A percentile compares a stretch with the other conserved stretches of the same genome.
Evolutionary conservation across 2,113 vertebrate species (phyloP).

Genomic region (Taurulus bubalis): DNA sequence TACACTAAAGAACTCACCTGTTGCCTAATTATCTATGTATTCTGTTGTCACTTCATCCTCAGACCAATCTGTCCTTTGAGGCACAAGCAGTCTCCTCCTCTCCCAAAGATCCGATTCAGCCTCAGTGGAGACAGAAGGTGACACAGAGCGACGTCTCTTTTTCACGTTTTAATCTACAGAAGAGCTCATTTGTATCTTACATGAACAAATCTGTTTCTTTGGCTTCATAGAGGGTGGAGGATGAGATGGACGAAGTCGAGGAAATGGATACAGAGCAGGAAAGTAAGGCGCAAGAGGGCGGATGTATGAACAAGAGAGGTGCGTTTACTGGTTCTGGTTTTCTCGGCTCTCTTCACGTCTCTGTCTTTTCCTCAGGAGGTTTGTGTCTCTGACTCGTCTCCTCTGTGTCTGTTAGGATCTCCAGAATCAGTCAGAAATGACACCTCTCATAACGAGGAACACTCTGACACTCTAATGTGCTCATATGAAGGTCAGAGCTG

Average conservation of each 20-base stretch:
- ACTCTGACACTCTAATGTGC: conserved; percentile 31
- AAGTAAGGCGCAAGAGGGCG: conserved; percentile 34
- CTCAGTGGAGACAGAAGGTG: conserved; percentile 79
- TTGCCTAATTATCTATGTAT: not conserved
- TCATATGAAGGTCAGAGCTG: conserved; percentile 50
- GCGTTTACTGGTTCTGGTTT: not conserved
- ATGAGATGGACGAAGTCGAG: conserved; percentile 35
- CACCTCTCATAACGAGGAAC: not conserved
- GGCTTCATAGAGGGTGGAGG: conserved; percentile 11
- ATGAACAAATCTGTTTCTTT: not conserved
- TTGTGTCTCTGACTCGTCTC: not conserved
- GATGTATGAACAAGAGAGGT: conserved; percentile 53
- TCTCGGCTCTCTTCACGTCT: not conserved
- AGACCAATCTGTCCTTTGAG: conserved; percentile 83
- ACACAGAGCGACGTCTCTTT: not conserved
- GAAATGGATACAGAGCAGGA: conserved; percentile 32
- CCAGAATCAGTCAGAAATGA: conserved; percentile 43
- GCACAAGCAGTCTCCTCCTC: conserved; percentile 80
- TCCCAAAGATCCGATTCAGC: conserved; percentile 49
- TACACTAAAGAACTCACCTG: not conserved
- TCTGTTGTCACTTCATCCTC: conserved; percentile 19
- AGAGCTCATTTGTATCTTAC: not conserved
- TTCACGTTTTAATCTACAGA: accelerated
- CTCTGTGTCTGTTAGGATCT: conserved; percentile 17
- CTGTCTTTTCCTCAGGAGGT: not conserved